phyloP scores from a whole-genome alignment of 2,797 vertebrate species.

The Coccyzus lansbergi region DNA sequence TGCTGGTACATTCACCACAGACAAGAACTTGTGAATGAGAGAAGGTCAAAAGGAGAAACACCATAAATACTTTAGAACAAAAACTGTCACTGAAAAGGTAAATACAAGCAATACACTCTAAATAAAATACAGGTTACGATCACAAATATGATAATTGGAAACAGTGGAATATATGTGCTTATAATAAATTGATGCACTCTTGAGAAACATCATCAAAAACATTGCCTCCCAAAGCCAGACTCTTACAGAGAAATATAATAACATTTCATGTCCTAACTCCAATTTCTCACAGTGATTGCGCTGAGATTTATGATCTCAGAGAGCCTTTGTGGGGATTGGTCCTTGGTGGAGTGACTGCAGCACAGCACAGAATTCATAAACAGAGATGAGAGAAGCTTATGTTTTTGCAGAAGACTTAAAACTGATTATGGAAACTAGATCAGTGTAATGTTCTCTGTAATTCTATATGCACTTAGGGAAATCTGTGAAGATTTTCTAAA shows the following conservation, averaged over 20 bases:
- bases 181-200: not conserved
- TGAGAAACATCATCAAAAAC: fast-evolving
- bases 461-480: not conserved
- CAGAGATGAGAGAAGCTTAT: not conserved
- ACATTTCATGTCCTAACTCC: fast-evolving
- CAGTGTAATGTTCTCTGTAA: not conserved
- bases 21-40: not conserved
- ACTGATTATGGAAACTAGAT: not conserved
- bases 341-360: not conserved
- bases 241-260: not conserved
- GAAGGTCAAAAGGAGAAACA: not conserved
- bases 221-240: not conserved
- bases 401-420: not conserved
- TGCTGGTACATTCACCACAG: fast-evolving
- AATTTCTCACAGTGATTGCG: not conserved
- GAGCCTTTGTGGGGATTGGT: not conserved
- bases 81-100: not conserved
- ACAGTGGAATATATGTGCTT: not conserved
- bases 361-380: not conserved
- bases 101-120: not conserved
- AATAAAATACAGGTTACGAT: not conserved
- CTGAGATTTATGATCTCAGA: not conserved
- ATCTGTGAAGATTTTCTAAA: not conserved
- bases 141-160: not conserved
- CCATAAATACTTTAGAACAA: not conserved